Evolutionary conservation across 2,888 invertebrate genomes (phyloP).

Genomic region (Laothoe populi): DNA sequence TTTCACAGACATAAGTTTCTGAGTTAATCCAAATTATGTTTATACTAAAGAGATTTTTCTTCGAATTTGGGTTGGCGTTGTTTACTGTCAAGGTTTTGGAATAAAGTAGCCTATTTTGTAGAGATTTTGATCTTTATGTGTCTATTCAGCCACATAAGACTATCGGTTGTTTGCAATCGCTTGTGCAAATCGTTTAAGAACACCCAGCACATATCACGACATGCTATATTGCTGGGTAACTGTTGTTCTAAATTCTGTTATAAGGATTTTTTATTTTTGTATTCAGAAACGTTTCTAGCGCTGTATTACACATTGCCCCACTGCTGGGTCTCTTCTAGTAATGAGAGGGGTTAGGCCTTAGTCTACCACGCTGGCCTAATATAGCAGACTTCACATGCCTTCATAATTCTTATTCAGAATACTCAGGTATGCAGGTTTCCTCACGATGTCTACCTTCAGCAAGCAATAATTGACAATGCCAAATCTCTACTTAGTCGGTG

Average conservation of each 20-base stretch:
- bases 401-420: no score
- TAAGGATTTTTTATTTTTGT: constrained; percentile 8
- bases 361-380: no score
- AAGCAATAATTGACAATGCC: no score
- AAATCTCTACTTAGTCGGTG: no score
- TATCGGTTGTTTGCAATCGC: constrained; percentile 23
- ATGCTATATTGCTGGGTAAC: constrained; percentile 11
- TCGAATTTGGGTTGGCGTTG: constrained; percentile 13
- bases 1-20: neutral
- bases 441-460: no score
- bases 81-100: constrained; percentile 25
- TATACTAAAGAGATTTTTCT: constrained; percentile 5
- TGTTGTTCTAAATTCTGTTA: constrained; percentile 17
- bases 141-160: constrained; percentile 24
- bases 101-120: constrained; percentile 20
- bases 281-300: no score
- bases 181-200: constrained; percentile 21
- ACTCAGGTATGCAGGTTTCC: no score
- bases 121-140: constrained; percentile 23
- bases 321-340: no score
- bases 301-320: no score
- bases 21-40: neutral
- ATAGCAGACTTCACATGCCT: no score
- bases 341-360: no score
- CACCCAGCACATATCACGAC: constrained; percentile 22